These are phyloP conservation scores for Hanleya hanleyi DNA, from an alignment of 2,888 invertebrate species.

Conservation along the genomic window DNA sequence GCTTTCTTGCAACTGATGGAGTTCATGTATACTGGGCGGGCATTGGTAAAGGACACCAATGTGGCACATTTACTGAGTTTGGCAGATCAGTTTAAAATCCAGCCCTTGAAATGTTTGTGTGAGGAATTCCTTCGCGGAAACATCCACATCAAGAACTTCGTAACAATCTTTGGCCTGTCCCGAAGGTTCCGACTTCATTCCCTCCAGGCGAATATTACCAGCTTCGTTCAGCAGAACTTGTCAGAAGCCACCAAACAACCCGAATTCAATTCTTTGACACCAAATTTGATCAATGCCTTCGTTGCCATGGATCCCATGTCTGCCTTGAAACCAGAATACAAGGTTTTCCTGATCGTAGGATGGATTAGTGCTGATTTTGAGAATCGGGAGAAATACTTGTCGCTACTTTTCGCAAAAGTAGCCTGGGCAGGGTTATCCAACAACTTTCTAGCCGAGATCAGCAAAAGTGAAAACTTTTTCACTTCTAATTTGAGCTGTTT, in stretches of 20 bases:
- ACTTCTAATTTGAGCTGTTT: conserved; percentile 78
- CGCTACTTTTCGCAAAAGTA: conserved; percentile 74
- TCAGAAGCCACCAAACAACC: conserved; percentile 60
- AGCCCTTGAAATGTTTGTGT: conserved; percentile 78
- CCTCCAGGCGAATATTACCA: conserved; percentile 77
- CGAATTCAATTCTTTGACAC: conserved; percentile 53
- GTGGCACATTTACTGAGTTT: conserved; percentile 79
- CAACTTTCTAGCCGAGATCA: conserved; percentile 74
- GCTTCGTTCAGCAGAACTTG: conserved; percentile 75
- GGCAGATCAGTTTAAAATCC: conserved; percentile 79
- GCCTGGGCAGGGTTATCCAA: conserved; percentile 62
- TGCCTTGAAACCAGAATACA: conserved; percentile 55
- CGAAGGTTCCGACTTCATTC: conserved; percentile 78
- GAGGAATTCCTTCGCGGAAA: conserved; percentile 80
- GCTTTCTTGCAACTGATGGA: conserved; percentile 78
- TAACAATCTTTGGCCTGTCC: conserved; percentile 79
- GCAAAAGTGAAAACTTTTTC: conserved; percentile 78
- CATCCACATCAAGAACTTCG: conserved; percentile 79
- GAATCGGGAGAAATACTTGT: conserved; percentile 77
- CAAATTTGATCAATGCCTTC: conserved; percentile 53
- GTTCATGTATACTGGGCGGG: conserved; percentile 81
- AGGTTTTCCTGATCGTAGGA: conserved; percentile 58
- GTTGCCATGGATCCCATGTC: conserved; percentile 55
- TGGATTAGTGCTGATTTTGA: conserved; percentile 64
- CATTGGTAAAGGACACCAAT: conserved; percentile 78